Evolutionary conservation across 2,797 vertebrate species (phyloP), one percentile per base, ranked within the genome.

Genomic region (Semaprochilodus insignis): DNA sequence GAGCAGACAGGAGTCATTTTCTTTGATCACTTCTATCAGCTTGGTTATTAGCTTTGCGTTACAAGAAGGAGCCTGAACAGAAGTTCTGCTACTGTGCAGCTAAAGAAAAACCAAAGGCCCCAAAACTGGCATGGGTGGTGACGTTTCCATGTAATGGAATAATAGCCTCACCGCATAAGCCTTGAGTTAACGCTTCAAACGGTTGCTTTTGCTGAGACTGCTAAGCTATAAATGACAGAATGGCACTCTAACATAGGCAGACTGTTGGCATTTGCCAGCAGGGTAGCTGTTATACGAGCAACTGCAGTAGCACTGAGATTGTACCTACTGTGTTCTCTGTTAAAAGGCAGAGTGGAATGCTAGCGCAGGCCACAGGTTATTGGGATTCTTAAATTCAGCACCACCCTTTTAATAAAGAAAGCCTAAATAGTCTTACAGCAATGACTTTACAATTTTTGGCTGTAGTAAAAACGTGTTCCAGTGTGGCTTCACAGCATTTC

Each of bases 231-330:
- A 77, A 82, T 80, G 73, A 81, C 51, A 48, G 72, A 78, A 67
- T 74, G 62, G 55, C 34, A 66, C 77, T 87, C 85, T 79, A 71
- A 83, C 73, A 78, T 21, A 74, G 57, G 67, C 78, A 78, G 73
- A 77, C 78, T 78, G 80, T 74, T 81, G 55, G 90, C 72, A 55
- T 81, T 90, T 90, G 91, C 85, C 93, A 91, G 92, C 90, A 85
- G 92, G 93, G 27, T 73, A 63, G 19, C 75, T 60, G 14, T 80
- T 75, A 81, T 63, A 88, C 75, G 90, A 89, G 85, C 27, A 89
- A 91, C 92, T 94, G 93, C 93, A 91, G 91, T 92, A 93, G 87
- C 88, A 51, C 27, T 90, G 44, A 88, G 88, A 86, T 85, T 88
- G 75, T 13, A 90, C 65, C 16, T 75, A 84, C 90, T 88, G 85